phyloP scores from a whole-genome alignment of 2,888 invertebrate genomes.

The Ornithoptera priamus region DNA sequence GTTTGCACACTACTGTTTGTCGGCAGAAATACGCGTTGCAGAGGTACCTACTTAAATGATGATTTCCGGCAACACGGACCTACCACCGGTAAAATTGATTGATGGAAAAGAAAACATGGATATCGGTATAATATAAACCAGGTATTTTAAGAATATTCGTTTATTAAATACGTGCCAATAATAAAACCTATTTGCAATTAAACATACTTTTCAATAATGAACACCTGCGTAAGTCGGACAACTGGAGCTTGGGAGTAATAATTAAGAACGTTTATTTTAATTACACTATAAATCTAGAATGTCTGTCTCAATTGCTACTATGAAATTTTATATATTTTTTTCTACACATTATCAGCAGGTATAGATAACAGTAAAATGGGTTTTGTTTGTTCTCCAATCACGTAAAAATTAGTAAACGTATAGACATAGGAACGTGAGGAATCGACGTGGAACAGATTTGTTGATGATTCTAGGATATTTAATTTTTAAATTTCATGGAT shows the following conservation, averaged over 20 bases:
- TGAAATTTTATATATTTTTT: background rate
- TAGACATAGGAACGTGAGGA: no score
- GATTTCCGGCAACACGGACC: no score
- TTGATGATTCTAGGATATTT: no score
- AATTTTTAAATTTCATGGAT: no score
- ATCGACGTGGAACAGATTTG: no score
- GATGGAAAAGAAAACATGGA: no score
- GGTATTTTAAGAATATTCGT: background rate
- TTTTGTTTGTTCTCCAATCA: background rate
- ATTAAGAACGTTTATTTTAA: constrained; percentile 17
- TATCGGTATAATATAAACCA: background rate
- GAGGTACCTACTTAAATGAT: no score
- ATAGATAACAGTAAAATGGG: background rate
- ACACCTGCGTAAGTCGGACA: background rate
- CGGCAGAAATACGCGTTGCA: no score
- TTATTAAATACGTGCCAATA: background rate
- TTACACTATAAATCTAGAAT: constrained; percentile 5
- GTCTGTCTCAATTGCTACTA: background rate
- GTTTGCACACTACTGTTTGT: no score
- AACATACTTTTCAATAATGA: constrained; percentile 7
- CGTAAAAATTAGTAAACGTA: no score
- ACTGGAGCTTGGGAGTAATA: background rate
- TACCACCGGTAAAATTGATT: no score
- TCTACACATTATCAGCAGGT: background rate
- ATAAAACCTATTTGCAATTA: constrained; percentile 4